phyloP scores from a whole-genome alignment of 2,113 vertebrate genomes.

The Spheniscus mendiculus region DNA sequence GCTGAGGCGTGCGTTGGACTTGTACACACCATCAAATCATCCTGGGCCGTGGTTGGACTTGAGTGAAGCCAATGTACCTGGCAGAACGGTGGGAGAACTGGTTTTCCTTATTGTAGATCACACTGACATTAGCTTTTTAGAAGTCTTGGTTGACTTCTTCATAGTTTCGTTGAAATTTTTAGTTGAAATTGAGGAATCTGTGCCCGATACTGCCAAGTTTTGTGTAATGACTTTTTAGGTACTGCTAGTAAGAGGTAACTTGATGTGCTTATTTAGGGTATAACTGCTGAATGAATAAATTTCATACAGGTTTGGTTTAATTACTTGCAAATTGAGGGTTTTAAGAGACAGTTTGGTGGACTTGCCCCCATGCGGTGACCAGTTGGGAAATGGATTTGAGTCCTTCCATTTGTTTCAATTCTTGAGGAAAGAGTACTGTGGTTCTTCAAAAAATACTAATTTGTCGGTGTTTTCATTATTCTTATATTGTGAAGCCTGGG shows the following conservation, averaged over 20 bases:
- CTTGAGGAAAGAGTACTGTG: not conserved
- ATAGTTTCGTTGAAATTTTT: not conserved
- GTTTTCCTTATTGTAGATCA: not conserved
- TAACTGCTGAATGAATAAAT: not conserved
- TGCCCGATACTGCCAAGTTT: not conserved
- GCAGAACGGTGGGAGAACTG: not conserved
- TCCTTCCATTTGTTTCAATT: not conserved
- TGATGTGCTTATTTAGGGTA: not conserved
- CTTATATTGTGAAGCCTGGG: not conserved
- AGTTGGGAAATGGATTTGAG: not conserved
- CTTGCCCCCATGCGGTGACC: not conserved
- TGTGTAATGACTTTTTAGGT: not conserved
- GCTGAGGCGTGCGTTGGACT: not conserved
- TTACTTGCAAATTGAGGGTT: not conserved
- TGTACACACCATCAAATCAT: not conserved
- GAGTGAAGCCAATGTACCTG: accelerated
- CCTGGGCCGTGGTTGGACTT: not conserved
- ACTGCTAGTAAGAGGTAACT: not conserved
- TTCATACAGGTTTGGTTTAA: not conserved
- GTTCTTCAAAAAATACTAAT: not conserved
- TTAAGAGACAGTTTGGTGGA: not conserved
- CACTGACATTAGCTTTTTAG: not conserved
- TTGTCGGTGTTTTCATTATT: not conserved
- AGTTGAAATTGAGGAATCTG: not conserved
- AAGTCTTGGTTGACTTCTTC: not conserved